Evolutionary conservation across 2,888 invertebrate species (phyloP), one percentile per base, ranked within the genome.

Genomic region (Oxyscelio sp.): DNA sequence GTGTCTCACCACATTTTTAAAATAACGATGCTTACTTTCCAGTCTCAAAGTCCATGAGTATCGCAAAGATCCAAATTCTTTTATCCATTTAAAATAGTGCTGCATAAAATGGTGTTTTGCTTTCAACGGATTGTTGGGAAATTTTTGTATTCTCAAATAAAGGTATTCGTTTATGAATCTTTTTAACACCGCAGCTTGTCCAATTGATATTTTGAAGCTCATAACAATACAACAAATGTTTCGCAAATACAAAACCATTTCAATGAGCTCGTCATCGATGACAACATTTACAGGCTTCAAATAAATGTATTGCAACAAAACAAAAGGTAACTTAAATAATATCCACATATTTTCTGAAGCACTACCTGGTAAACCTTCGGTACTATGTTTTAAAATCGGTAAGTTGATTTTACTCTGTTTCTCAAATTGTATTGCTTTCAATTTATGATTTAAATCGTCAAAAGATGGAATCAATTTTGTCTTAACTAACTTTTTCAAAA

Each of bases 21-120:
- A 89, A 82, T 83, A 88, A 6, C 75, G 66, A 40, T 90, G 87
- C 61, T 87, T 87, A 22, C 84, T 85, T 66, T 90, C 89, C 65
- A 86, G 89, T 22, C 85, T 15, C 0, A 85, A 48, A 1, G 85
- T 87, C 80, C 83, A 87, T 0, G 82, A 40, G 43, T 85, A 78
- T 54, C 83, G 80, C 8, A 87, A 22, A 11, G 81, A 82, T n/a
- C 87, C 87, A 66, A 84, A 88, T n/a, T 70, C 31, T 15, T 54
- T 15, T 1, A 87, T 86, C 21, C 84, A 58, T 27, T 78, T 56
- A 1, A 74, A 61, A 56, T 82, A 87, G 48, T 88, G 87, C 2
- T 66, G 27, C 0, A 86, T 8, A 65, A 77, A 89, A 48, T 87
- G 80, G 40, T 89, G 86, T 45, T 87, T 87, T 2, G 87, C 86